A percentile compares a stretch with the other conserved stretches of the same genome.
Conservation (phyloP, 1,140 invertebrate species). For the Linepithema humile region DNA sequence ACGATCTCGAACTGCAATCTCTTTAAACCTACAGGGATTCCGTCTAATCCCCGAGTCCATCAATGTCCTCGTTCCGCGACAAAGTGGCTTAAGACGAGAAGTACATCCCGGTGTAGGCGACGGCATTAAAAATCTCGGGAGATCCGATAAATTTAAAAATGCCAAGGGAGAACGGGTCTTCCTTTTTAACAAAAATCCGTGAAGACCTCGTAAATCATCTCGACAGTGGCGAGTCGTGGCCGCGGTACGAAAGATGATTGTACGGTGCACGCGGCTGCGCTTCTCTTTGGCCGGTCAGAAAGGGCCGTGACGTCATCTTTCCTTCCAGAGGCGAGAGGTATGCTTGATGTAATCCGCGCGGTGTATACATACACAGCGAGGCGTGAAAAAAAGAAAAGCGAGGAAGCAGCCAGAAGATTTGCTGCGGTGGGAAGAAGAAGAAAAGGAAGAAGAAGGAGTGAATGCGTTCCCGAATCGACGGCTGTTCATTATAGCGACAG, state of each 20-base stretch:
- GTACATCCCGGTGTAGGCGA: background rate
- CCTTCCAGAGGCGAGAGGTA: conserved; percentile 35
- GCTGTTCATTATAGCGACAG: conserved; percentile 45
- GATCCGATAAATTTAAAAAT: conserved; percentile 39
- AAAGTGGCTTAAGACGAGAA: conserved; percentile 48
- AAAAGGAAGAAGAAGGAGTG: background rate
- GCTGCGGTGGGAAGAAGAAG: background rate
- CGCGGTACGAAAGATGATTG: conserved; percentile 14
- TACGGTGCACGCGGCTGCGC: conserved; percentile 46
- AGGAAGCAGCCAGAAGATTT: background rate
- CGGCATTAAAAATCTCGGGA: conserved; percentile 48
- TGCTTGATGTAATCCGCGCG: conserved; percentile 58
- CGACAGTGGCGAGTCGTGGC: conserved; percentile 41
- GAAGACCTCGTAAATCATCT: conserved; percentile 49
- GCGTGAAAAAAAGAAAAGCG: conserved; percentile 45
- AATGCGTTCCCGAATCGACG: conserved; percentile 27
- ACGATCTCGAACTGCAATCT: conserved; percentile 52
- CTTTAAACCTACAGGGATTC: conserved; percentile 43
- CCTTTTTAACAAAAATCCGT: conserved; percentile 25
- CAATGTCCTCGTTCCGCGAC: conserved; percentile 44
- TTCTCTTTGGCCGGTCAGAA: conserved; percentile 52
- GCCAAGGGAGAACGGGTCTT: background rate
- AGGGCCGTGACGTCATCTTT: conserved; percentile 70
- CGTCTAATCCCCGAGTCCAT: conserved; percentile 43
- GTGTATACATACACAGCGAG: background rate